Evolutionary conservation across 2,888 invertebrate species (phyloP).

Genomic region (Thera britannica): DNA sequence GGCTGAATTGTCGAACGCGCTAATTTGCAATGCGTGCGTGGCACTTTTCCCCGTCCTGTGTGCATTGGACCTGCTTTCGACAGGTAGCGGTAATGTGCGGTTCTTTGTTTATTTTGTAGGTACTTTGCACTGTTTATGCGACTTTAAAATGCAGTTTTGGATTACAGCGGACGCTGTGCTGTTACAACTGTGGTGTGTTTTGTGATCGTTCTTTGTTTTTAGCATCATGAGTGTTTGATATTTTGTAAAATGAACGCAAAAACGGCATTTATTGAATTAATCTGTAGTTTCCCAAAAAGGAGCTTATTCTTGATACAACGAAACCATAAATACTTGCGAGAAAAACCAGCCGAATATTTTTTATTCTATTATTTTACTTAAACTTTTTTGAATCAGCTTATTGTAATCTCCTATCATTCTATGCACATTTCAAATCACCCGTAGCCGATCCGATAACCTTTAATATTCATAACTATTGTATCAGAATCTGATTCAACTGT

Average conservation of each 20-base stretch:
- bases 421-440: no score
- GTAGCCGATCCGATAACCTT: no score
- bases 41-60: slow-evolving; percentile 59
- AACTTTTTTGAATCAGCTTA: no score
- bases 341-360: no score
- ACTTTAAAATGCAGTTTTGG: slow-evolving; percentile 41
- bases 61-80: slow-evolving; percentile 60
- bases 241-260: background rate
- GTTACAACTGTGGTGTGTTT: slow-evolving; percentile 3
- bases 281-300: no score
- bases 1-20: slow-evolving; percentile 67
- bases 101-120: slow-evolving; percentile 51
- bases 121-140: slow-evolving; percentile 34
- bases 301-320: no score
- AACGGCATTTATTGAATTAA: no score
- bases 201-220: background rate
- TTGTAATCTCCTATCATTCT: no score
- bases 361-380: no score
- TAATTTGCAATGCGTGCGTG: slow-evolving; percentile 71
- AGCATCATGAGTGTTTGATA: background rate
- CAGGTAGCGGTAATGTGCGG: slow-evolving; percentile 56
- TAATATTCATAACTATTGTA: no score
- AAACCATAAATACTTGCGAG: no score
- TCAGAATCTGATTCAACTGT: background rate
- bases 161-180: slow-evolving; percentile 24